Evolutionary conservation across 2,797 vertebrate species (phyloP).

Genomic region (Pampus argenteus): DNA sequence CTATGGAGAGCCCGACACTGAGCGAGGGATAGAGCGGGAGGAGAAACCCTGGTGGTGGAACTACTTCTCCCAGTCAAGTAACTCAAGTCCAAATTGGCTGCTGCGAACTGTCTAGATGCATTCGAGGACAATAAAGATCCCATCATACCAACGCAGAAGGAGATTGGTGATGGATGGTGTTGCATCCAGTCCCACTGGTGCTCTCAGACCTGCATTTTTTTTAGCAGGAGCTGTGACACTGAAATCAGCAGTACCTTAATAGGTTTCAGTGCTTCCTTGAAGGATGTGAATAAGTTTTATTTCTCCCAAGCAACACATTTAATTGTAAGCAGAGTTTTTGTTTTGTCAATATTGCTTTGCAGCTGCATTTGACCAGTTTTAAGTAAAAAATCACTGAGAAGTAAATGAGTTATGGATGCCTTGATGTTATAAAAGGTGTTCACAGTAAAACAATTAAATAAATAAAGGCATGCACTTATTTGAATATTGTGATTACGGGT

Average conservation of each 20-base stretch:
- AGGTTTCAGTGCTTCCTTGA: conserved; percentile 39
- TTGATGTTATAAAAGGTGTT: conserved; percentile 9
- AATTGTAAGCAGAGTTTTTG: conserved; percentile 24
- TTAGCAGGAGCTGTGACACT: conserved; percentile 31
- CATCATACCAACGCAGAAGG: conserved; percentile 4
- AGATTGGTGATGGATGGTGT: conserved; percentile 38
- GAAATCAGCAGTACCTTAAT: conserved; percentile 27
- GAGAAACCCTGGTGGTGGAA: conserved; percentile 99
- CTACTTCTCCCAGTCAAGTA: conserved; percentile 91
- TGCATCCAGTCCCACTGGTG: conserved; percentile 22
- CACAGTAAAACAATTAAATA: too few species aligned
- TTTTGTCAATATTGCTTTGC: conserved; percentile 40
- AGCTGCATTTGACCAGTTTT: conserved; percentile 30
- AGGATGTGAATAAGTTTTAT: conserved; percentile 35
- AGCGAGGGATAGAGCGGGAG: conserved; percentile 75
- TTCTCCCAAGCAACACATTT: conserved; percentile 10
- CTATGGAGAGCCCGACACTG: conserved; percentile 57
- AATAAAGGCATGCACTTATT: conserved; percentile 22
- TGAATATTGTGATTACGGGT: conserved; percentile 30
- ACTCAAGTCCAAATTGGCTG: conserved; percentile 91
- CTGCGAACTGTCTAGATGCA: conserved; percentile 85
- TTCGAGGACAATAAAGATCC: conserved; percentile 11
- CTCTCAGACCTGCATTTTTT: conserved; percentile 23
- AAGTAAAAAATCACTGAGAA: conserved; percentile 11
- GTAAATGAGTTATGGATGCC: neutral